Evolutionary conservation across 2,888 invertebrate species (phyloP).

Genomic region (Lapara coniferarum): DNA sequence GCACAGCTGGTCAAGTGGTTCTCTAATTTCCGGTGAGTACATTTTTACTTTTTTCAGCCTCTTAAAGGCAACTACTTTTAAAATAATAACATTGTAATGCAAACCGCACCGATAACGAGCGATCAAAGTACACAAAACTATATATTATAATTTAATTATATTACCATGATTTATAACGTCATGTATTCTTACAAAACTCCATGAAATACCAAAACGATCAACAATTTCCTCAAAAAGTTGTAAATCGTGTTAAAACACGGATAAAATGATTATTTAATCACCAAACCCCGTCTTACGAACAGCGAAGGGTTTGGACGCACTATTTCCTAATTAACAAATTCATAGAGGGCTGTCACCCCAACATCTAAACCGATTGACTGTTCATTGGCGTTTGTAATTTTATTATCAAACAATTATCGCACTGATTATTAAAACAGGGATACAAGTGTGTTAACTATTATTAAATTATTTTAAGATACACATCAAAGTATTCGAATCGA

Average conservation of each 20-base stretch:
- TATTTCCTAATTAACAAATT: constrained; percentile 78
- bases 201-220: constrained; percentile 16
- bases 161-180: no score
- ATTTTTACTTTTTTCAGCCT: constrained; percentile 23
- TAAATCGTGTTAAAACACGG: constrained; percentile 35
- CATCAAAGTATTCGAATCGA: not conserved
- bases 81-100: no score
- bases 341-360: constrained; percentile 25
- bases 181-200: not conserved
- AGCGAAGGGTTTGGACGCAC: constrained; percentile 74
- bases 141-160: no score
- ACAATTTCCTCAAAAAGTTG: constrained; percentile 34
- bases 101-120: not conserved
- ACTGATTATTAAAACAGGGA: constrained; percentile 6
- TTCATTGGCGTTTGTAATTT: constrained; percentile 26
- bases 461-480: not conserved
- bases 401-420: constrained; percentile 19
- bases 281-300: constrained; percentile 60
- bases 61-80: not conserved
- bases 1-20: constrained; percentile 99
- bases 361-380: constrained; percentile 22
- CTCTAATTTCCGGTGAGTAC: constrained; percentile 99
- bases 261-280: constrained; percentile 57
- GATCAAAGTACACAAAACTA: no score
- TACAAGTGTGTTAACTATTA: not conserved